phyloP scores from a whole-genome alignment of 1,140 invertebrate species.

The Apis florea region DNA sequence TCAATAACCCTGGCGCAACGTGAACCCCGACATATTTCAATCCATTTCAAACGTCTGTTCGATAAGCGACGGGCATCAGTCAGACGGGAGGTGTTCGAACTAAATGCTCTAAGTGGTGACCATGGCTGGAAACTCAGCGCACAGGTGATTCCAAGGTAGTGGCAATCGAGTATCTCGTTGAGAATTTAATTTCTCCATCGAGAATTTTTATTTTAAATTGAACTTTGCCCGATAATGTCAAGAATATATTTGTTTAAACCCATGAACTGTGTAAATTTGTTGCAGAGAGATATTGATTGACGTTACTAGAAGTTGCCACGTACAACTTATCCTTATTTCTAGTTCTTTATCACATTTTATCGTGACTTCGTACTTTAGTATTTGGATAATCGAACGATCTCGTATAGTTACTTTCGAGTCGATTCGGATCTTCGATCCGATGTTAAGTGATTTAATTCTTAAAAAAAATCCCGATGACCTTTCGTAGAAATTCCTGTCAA shows the following conservation, averaged over 20 bases:
- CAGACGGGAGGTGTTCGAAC: constrained; percentile 60
- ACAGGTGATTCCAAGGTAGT: constrained; percentile 67
- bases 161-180: constrained; percentile 8
- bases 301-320: too few relatives aligned
- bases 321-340: too few relatives aligned
- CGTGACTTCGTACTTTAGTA: not conserved
- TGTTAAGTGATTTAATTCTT: not conserved
- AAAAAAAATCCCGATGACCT: not conserved
- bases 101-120: constrained; percentile 48
- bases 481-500: constrained; percentile 2
- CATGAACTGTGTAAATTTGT: too few relatives aligned
- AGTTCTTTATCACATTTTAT: too few relatives aligned
- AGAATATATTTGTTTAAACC: too few relatives aligned
- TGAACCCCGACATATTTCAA: constrained; percentile 66
- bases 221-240: too few relatives aligned
- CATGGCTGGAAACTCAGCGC: constrained; percentile 22
- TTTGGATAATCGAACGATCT: not conserved
- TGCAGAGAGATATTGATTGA: too few relatives aligned
- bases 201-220: too few relatives aligned
- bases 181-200: not conserved
- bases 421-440: not conserved
- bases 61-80: constrained; percentile 69
- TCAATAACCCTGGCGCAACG: constrained; percentile 59
- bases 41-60: constrained; percentile 53
- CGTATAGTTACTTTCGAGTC: not conserved